A percentile compares a stretch with the other conserved stretches of the same genome.
phyloP scores from a whole-genome alignment of 2,888 invertebrate genomes.

The Oxyteleia sp. region DNA sequence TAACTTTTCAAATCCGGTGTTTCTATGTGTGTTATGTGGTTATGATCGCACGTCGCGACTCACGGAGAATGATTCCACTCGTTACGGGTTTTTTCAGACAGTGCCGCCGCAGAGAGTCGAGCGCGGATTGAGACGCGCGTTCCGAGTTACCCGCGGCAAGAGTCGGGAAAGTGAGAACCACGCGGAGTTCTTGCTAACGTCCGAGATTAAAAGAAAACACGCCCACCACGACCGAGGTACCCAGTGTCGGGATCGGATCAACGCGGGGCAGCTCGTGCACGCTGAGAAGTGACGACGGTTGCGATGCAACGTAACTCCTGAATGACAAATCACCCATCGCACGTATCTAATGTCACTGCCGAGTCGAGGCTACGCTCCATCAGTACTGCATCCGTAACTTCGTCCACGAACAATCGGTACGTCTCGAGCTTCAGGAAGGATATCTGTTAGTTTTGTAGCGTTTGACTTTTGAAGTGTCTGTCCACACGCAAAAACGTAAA shows the following conservation, averaged over 20 bases:
- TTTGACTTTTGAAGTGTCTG: too few species aligned
- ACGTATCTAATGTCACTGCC: constrained; percentile 32
- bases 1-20: constrained; percentile 36
- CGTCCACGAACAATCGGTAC: constrained; percentile 14
- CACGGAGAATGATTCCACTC: constrained; percentile 31
- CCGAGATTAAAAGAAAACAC: too few species aligned
- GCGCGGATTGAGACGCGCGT: background rate
- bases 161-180: too few species aligned
- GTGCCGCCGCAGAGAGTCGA: constrained; percentile 20
- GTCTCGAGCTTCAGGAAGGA: too few species aligned
- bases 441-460: too few species aligned
- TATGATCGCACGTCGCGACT: constrained; percentile 34
- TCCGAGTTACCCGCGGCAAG: too few species aligned
- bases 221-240: background rate
- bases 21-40: too few species aligned
- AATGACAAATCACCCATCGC: constrained; percentile 34
- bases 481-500: too few species aligned
- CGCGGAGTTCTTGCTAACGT: too few species aligned
- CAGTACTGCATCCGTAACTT: constrained; percentile 3
- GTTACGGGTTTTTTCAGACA: constrained; percentile 21
- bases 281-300: constrained; percentile 12
- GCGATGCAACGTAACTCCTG: constrained; percentile 45
- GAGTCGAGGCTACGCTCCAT: constrained; percentile 2
- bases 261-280: constrained; percentile 6
- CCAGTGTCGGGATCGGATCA: background rate